Evolutionary conservation across 2,113 vertebrate species (phyloP).

Genomic region (Tachycineta bicolor): DNA sequence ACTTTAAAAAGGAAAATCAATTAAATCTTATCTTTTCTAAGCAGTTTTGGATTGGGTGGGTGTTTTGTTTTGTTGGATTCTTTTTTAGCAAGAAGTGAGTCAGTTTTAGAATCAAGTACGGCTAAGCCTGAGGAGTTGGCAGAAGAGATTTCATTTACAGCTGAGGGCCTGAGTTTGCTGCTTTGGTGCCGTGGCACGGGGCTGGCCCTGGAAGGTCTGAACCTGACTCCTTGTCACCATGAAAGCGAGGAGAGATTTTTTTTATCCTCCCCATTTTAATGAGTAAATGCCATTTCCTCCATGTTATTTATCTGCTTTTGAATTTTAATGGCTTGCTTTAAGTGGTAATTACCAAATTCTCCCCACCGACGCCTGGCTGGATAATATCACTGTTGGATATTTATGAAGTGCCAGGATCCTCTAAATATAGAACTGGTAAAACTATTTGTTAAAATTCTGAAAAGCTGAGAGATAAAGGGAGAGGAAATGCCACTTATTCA

Average conservation of each 20-base stretch:
- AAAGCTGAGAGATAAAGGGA: conserved; percentile 58
- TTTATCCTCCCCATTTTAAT: conserved; percentile 45
- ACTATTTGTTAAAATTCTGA: conserved; percentile 70
- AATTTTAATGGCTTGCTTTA: conserved; percentile 67
- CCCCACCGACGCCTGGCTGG: conserved; percentile 29
- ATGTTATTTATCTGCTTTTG: conserved; percentile 52
- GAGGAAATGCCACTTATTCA: conserved; percentile 65
- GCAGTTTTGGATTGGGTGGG: not conserved
- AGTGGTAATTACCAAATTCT: conserved; percentile 65
- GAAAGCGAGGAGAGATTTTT: conserved; percentile 16
- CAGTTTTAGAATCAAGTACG: not conserved
- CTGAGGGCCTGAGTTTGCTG: not conserved
- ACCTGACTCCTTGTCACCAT: not conserved
- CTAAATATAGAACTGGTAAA: conserved; percentile 68
- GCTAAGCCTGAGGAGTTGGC: not conserved
- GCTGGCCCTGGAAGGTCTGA: not conserved
- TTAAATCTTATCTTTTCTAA: not conserved
- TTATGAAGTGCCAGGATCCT: conserved; percentile 64
- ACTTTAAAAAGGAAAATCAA: not conserved
- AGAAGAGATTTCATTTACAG: not conserved
- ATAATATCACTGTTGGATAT: conserved; percentile 54
- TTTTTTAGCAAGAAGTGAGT: not conserved
- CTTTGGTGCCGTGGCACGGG: not conserved
- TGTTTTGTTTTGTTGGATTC: not conserved
- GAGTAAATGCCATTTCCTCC: conserved; percentile 51